Base-by-base conservation (phyloP, 2,888 invertebrate genomes). In the Latrodectus elegans region DNA sequence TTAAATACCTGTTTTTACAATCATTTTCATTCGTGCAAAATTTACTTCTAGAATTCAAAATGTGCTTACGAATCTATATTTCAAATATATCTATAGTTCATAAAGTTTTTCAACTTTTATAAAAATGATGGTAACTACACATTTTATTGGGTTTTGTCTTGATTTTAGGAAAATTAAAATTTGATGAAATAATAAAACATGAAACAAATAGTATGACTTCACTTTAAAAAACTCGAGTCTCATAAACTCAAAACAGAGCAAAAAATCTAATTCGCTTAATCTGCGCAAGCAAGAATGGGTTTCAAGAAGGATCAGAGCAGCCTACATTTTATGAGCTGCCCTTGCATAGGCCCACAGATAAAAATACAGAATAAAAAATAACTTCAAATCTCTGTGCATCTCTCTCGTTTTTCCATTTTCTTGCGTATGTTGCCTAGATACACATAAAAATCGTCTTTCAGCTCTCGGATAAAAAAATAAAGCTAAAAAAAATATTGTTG, bases 361-460 rank as follows among this genome's bases (percentile, higher is more conserved):
- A 70, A 70, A 71, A 71, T n/a, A 71, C 22, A 9, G 38, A 14
- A 71, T n/a, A 71, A 71, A 49, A n/a, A 71, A 38, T n/a, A 26
- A 38, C 71, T 71, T 49, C 38, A 14, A 12, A 38, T 71, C 15
- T 71, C 26, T 71, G 71, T 38, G 22, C 49, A 38, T 71, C 71
- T 71, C 38, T 38, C 38, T 1, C 3, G 38, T 52, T 75, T 70
- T 82, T 75, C 75, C 53, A 82, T 82, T 82, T 83, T 76, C 70
- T 22, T 60, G 70, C 22, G 51, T 71, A 70, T 83, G 77, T 71
- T 70, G 76, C 55, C 71, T 71, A 71, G 64, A 83, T 70, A 17
- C 71, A 52, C 73, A 83, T 83, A 83, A 83, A 83, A 83, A 15
- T 76, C 76, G 71, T 52, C 83, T 26, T 49, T 68, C 68, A 26